phyloP scores from a whole-genome alignment of 2,113 vertebrate species.

The Dasypus novemcinctus region DNA sequence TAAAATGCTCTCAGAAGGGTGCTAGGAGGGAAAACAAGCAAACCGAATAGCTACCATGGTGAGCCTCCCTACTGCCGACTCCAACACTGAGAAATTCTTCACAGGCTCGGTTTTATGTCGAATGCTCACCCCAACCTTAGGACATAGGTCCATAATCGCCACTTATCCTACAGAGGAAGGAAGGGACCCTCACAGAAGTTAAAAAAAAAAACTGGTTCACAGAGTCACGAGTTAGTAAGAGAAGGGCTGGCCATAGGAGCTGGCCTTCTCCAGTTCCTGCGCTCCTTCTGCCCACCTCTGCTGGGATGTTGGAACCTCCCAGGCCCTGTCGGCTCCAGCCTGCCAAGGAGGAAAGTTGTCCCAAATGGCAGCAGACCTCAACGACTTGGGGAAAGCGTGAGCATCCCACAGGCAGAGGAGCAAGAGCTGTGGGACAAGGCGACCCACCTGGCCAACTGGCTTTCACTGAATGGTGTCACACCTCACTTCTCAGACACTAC shows the following conservation, averaged over 20 bases:
- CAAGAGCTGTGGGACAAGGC: neutral
- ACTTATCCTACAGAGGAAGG: neutral
- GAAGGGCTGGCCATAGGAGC: neutral
- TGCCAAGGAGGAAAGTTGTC: neutral
- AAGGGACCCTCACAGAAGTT: neutral
- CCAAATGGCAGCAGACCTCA: neutral
- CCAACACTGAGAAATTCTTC: neutral
- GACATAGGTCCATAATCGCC: neutral
- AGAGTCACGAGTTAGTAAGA: too few relatives aligned
- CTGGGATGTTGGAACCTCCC: neutral
- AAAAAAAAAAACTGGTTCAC: neutral
- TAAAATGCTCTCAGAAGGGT: neutral
- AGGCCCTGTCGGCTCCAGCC: neutral
- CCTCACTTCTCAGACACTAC: neutral
- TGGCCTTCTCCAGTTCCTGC: rapidly evolving
- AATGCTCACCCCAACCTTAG: neutral
- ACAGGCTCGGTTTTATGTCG: neutral
- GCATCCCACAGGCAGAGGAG: rapidly evolving
- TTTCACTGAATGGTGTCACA: neutral
- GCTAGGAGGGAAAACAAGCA: neutral
- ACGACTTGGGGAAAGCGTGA: neutral
- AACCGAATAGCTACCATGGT: neutral
- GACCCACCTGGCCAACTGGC: neutral
- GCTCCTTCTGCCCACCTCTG: neutral
- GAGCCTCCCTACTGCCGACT: neutral